Percentiles rank a stretch among this genome's conserved stretches.
Conservation (phyloP, 2,113 vertebrate species). For the Urocynchramus pylzowi region DNA sequence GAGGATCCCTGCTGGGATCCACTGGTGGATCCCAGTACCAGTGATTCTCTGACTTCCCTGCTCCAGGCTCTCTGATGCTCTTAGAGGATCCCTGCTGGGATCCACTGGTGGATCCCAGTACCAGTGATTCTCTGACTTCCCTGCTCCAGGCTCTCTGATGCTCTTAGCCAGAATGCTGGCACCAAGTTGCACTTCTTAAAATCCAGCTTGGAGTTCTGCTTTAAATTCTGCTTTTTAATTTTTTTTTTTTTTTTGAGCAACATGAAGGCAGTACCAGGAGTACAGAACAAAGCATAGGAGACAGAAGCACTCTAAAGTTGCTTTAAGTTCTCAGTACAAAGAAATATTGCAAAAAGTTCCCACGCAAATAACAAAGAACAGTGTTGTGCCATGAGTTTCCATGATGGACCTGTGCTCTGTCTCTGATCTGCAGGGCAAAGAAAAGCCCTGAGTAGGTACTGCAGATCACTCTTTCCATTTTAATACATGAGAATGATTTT, state of each 20-base stretch:
- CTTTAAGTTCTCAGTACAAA: conserved; percentile 18
- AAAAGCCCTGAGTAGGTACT: neutral
- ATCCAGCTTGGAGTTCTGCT: neutral
- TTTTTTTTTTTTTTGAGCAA: neutral
- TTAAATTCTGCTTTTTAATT: neutral
- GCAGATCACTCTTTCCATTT: neutral
- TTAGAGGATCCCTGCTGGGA: too few relatives aligned
- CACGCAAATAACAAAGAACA: neutral
- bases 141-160: neutral
- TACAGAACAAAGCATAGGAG: neutral
- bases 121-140: neutral
- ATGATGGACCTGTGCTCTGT: neutral
- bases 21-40: too few relatives aligned
- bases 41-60: too few relatives aligned
- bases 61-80: too few relatives aligned
- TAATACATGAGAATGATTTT: neutral
- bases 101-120: too few relatives aligned
- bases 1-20: too few relatives aligned
- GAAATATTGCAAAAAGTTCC: neutral
- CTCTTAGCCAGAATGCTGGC: neutral
- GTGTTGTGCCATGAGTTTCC: neutral
- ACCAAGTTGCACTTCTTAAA: neutral
- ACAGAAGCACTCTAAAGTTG: neutral
- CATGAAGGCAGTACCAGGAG: neutral
- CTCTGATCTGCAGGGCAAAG: neutral